Evolutionary conservation across 2,113 vertebrate genomes (phyloP), one percentile per base, ranked within the genome.

Genomic region (Oncorhynchus gorbuscha): DNA sequence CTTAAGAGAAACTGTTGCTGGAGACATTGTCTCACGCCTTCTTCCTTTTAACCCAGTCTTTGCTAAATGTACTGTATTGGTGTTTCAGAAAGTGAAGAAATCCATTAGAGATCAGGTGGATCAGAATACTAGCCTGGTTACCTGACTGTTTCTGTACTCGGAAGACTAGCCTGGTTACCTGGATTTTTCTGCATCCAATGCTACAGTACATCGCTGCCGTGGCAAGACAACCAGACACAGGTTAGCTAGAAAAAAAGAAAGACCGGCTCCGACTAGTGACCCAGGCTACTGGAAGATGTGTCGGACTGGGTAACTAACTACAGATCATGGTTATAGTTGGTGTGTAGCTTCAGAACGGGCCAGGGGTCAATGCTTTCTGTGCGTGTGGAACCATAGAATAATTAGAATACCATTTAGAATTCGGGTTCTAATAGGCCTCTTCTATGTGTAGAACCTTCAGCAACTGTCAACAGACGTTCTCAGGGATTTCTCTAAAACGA

Each of bases 401-500:
- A 89, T 88, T 86, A 87, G 89, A 90, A 88, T 90, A 88, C 88
- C 90, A 89, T 89, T 91, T 91, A 69, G 49, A 16, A 51, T 51
- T 51, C 3, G 49, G 49, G 88, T 91, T 90, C 85, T 79, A 88
- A 82, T 85, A 30, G 24, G 61, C 88, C 81, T 78, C 86, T 95
- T 55, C 51, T 55, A 55, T 55, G 95, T 96, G 96, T 97, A 96
- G 96, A 97, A 96, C 95, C 95, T 97, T 96, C 87, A 95, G 95
- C 96, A 83, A 96, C 97, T 97, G 97, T 99, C 97, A 97, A 96
- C 96, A 97, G 97, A 91, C 94, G 96, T 98, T 99, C 97, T 99
- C 97, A 99, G 97, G 97, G 97, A 98, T 99, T 97, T 98, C 96
- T 97, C 93, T 95, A 94, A 94, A 87, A 94, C 92, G 95, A 95